Evolutionary conservation across 1,140 invertebrate genomes (phyloP).

Genomic region (Drosophila rufa): DNA sequence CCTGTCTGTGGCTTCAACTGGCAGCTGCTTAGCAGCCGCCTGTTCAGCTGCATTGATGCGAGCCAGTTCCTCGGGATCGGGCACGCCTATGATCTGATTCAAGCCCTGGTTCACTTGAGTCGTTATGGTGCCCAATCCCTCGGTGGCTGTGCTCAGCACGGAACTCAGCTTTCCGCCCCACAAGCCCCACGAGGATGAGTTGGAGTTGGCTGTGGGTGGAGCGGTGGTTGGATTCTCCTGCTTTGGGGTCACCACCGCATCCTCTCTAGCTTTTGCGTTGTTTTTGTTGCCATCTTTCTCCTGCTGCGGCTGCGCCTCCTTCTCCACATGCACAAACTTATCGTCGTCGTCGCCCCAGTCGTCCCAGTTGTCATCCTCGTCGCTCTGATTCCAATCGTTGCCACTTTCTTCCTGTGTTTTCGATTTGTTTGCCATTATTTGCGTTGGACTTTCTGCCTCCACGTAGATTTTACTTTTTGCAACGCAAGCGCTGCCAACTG

Average conservation of each 20-base stretch:
- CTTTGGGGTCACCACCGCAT: constrained; percentile 30
- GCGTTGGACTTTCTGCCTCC: constrained; percentile 30
- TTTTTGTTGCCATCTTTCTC: constrained; percentile 17
- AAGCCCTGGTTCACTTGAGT: constrained; percentile 92
- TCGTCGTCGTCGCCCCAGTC: constrained; percentile 86
- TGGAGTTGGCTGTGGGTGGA: neutral
- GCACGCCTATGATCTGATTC: constrained; percentile 91
- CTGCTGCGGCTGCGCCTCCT: constrained; percentile 14
- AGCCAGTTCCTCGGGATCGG: constrained; percentile 91
- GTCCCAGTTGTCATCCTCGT: constrained; percentile 87
- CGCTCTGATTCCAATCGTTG: constrained; percentile 86
- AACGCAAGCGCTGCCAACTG: neutral
- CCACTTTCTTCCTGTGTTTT: constrained; percentile 35
- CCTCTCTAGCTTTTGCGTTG: constrained; percentile 29
- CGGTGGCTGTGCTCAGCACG: constrained; percentile 90
- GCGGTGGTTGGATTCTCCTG: neutral
- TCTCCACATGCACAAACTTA: constrained; percentile 66
- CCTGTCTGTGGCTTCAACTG: constrained; percentile 8
- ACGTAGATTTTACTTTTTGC: constrained; percentile 49
- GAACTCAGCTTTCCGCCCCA: constrained; percentile 91
- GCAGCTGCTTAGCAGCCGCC: constrained; percentile 13
- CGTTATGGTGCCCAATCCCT: constrained; percentile 90
- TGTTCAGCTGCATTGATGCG: constrained; percentile 85
- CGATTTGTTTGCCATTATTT: constrained; percentile 64
- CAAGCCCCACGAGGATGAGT: constrained; percentile 50